A percentile compares a stretch with the other conserved stretches of the same genome.
Conservation (phyloP, 2,797 vertebrate species). For the Tragopan temminckii region DNA sequence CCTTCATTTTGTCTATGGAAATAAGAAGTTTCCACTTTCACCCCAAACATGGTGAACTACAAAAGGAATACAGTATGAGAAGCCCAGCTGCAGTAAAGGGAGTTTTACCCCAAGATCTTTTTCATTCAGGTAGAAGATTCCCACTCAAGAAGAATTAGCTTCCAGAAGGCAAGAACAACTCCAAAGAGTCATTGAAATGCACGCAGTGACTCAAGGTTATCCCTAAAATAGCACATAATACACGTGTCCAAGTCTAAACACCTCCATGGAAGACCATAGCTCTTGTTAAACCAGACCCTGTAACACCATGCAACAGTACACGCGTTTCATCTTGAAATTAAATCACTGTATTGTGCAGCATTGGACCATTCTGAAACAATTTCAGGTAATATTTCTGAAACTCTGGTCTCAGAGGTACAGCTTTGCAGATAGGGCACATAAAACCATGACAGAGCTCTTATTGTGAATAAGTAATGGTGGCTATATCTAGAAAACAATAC, state of each 20-base stretch:
- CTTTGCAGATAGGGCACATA: background rate
- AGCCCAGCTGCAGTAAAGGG: background rate
- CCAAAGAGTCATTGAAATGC: background rate
- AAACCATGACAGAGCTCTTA: background rate
- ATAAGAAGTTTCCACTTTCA: background rate
- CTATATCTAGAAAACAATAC: background rate
- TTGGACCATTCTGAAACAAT: background rate
- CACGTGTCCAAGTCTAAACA: fast-evolving
- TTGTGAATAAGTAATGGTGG: background rate
- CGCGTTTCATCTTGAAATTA: background rate
- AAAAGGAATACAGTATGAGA: fast-evolving
- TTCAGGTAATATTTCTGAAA: background rate
- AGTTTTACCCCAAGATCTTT: background rate
- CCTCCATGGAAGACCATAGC: fast-evolving
- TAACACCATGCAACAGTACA: fast-evolving
- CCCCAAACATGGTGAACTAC: fast-evolving
- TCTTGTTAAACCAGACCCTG: background rate
- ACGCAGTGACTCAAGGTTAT: fast-evolving
- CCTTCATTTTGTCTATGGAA: fast-evolving
- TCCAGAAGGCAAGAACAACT: background rate
- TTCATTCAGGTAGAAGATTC: fast-evolving
- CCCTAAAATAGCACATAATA: background rate
- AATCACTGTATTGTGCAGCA: fast-evolving
- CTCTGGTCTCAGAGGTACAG: background rate
- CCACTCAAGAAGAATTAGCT: background rate